A percentile compares a stretch with the other conserved stretches of the same genome.
Evolutionary conservation across 1,140 invertebrate genomes (phyloP).

Genomic region (Diprion similis): DNA sequence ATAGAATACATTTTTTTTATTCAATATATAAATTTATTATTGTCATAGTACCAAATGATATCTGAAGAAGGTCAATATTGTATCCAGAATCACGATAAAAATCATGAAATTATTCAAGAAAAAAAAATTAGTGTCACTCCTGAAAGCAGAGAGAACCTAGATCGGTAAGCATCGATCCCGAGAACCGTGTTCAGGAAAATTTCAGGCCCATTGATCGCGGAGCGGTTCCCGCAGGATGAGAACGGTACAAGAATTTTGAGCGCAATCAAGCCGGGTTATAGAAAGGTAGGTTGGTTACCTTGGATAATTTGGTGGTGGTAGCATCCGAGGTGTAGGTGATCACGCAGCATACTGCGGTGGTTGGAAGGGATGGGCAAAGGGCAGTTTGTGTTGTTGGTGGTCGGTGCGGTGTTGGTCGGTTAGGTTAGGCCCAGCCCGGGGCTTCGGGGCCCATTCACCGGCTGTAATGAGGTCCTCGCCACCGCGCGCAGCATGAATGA

Average conservation of each 20-base stretch:
- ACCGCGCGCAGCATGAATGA: slow-evolving; percentile 56
- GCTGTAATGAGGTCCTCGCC: slow-evolving; percentile 58
- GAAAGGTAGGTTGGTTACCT: neutral
- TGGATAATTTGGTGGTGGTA: neutral
- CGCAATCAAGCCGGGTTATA: no score
- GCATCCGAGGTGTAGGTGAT: neutral
- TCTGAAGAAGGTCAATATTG: no score
- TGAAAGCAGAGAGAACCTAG: no score
- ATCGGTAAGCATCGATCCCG: no score
- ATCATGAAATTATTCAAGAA: no score
- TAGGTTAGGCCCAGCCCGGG: neutral
- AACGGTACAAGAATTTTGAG: neutral
- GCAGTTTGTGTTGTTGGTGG: neutral
- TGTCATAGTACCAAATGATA: no score
- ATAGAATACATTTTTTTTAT: no score
- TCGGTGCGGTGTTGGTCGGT: neutral
- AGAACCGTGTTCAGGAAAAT: neutral
- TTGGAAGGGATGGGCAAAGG: no score
- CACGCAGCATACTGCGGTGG: neutral
- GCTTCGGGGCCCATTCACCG: slow-evolving; percentile 46
- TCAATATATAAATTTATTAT: no score
- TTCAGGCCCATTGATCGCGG: neutral
- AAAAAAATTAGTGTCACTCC: no score
- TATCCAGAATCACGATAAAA: no score
- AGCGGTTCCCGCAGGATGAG: no score